phyloP scores from a whole-genome alignment of 2,888 invertebrate genomes.

The Scaptodrosophila latifasciaeformis region DNA sequence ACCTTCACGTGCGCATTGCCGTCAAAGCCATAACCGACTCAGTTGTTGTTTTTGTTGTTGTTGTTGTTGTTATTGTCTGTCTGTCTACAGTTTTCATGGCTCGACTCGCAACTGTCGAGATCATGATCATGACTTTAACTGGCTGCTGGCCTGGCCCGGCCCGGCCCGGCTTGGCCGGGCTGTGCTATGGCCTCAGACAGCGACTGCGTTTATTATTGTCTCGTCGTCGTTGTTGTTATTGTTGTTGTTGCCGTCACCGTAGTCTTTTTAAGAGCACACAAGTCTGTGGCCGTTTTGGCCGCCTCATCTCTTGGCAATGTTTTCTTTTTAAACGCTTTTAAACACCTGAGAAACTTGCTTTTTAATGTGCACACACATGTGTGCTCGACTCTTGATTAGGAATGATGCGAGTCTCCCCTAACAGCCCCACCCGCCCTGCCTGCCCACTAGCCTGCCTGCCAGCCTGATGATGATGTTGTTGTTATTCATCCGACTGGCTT shows the following conservation, averaged over 20 bases:
- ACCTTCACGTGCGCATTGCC: slow-evolving; percentile 53
- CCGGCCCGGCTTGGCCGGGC: neutral
- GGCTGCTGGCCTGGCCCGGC: slow-evolving; percentile 45
- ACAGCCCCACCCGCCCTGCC: no score
- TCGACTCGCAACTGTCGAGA: slow-evolving; percentile 44
- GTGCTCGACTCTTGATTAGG: slow-evolving; percentile 37
- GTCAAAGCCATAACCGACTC: neutral
- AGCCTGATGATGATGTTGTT: slow-evolving; percentile 11
- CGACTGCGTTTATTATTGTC: slow-evolving; percentile 53
- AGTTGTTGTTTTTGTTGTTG: slow-evolving; percentile 4
- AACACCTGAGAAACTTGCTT: slow-evolving; percentile 69
- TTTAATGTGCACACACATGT: slow-evolving; percentile 68
- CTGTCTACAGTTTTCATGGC: slow-evolving; percentile 54
- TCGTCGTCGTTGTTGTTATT: slow-evolving; percentile 26
- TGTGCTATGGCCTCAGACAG: slow-evolving; percentile 32
- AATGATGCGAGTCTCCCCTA: slow-evolving; percentile 18
- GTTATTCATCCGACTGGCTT: slow-evolving; percentile 12
- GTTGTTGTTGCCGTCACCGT: slow-evolving; percentile 22
- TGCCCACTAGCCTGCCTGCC: neutral
- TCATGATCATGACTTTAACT: slow-evolving; percentile 70
- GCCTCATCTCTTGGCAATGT: slow-evolving; percentile 40
- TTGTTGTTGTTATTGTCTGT: slow-evolving; percentile 18
- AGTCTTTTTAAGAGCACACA: slow-evolving; percentile 27
- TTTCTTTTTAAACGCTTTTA: slow-evolving; percentile 68
- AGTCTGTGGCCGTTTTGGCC: slow-evolving; percentile 3